Percentiles rank a stretch among this genome's conserved stretches.
Evolutionary conservation across 1,140 invertebrate genomes (phyloP).

Genomic region (Schlechtendalia chinensis): DNA sequence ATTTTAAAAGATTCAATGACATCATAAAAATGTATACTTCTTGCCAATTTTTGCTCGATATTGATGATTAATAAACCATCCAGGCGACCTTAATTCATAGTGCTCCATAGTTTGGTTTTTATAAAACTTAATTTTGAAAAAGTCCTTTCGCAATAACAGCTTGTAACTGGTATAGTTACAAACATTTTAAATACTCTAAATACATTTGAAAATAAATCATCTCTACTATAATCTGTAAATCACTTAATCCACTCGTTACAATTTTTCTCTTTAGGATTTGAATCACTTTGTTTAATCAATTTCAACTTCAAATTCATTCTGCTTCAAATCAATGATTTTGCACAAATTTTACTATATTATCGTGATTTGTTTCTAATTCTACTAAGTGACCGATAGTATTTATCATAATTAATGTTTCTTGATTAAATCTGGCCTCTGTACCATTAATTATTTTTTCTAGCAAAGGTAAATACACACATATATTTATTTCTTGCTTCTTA

Average conservation of each 20-base stretch:
- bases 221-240: too few relatives aligned
- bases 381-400: too few relatives aligned
- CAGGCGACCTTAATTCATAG: neutral
- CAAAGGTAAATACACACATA: constrained; percentile 10
- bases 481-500: too few relatives aligned
- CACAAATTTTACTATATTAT: neutral
- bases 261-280: too few relatives aligned
- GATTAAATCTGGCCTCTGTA: neutral
- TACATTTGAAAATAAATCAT: too few relatives aligned
- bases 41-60: constrained; percentile 3
- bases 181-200: too few relatives aligned
- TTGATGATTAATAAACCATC: neutral
- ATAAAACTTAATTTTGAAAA: too few relatives aligned
- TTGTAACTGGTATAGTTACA: too few relatives aligned
- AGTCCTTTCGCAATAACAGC: too few relatives aligned
- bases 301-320: neutral
- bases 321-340: neutral
- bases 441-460: constrained; percentile 4
- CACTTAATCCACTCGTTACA: too few relatives aligned
- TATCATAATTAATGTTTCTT: too few relatives aligned
- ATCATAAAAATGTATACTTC: constrained; percentile 3
- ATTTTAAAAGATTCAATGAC: constrained; percentile 26
- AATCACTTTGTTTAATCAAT: too few relatives aligned
- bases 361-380: neutral
- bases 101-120: neutral